Conservation (phyloP, 2,797 vertebrate genomes). For the Oceanodroma leucorhoa region DNA sequence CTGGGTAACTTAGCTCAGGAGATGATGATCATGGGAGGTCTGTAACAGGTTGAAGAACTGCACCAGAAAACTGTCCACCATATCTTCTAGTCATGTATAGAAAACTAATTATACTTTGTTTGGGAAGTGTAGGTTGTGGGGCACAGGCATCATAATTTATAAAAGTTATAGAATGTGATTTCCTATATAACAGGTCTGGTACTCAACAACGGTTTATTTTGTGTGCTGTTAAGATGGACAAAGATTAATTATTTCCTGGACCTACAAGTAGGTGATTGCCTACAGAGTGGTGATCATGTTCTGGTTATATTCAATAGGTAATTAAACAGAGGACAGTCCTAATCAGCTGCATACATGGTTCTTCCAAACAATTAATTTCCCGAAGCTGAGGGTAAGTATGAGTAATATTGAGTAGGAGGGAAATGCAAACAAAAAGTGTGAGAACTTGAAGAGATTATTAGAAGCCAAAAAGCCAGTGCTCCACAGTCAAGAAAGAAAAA, state of each 20-base stretch:
- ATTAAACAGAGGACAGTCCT: not conserved
- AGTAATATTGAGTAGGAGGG: not conserved
- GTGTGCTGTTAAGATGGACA: not conserved
- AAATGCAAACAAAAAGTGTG: slow-evolving; percentile 8
- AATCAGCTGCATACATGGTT: not conserved
- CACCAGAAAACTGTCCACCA: not conserved
- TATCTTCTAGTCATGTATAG: not conserved
- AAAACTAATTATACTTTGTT: not conserved
- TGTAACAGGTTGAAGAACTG: not conserved
- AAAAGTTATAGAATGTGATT: not conserved
- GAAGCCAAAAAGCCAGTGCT: not conserved
- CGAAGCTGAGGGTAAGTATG: not conserved
- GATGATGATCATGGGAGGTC: not conserved
- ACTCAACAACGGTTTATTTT: not conserved
- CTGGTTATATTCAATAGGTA: not conserved
- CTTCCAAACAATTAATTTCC: not conserved
- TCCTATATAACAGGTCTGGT: not conserved
- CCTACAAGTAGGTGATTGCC: not conserved
- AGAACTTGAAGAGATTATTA: not conserved
- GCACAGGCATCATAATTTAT: not conserved
- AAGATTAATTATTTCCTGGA: not conserved
- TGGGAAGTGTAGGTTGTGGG: not conserved
- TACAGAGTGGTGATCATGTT: not conserved
- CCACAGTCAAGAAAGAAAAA: not conserved
- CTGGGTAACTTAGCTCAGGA: not conserved